Evolutionary conservation across 2,888 invertebrate genomes (phyloP).

Genomic region (Cremastobaeus sp.): DNA sequence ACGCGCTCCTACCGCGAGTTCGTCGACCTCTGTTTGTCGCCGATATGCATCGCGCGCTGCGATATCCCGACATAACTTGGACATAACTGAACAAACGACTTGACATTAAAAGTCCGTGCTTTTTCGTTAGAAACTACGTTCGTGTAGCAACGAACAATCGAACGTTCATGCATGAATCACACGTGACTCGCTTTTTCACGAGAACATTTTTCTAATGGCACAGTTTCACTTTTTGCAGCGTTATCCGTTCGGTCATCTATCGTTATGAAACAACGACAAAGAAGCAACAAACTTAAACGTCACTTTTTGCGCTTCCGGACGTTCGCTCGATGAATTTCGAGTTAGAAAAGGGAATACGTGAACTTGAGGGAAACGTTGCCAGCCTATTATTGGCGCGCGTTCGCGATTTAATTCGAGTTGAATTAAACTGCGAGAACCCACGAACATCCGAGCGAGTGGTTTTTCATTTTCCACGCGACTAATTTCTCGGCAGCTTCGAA

Average conservation of each 20-base stretch:
- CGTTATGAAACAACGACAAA: conserved; percentile 41
- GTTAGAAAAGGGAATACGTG: background rate
- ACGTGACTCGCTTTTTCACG: conserved; percentile 40
- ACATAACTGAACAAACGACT: conserved; percentile 37
- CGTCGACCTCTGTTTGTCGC: conserved; percentile 42
- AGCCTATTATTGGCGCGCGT: background rate
- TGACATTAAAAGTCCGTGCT: conserved; percentile 11
- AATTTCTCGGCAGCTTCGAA: no score
- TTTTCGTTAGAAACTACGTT: conserved; percentile 18
- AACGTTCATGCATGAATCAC: conserved; percentile 38
- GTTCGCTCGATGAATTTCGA: background rate
- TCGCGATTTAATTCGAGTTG: background rate
- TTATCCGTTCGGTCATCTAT: conserved; percentile 33
- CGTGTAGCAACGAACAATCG: conserved; percentile 33
- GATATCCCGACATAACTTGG: conserved; percentile 31
- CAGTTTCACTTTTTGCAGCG: conserved; percentile 39
- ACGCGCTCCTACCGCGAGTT: conserved; percentile 34
- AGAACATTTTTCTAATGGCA: conserved; percentile 27
- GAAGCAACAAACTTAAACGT: conserved; percentile 4
- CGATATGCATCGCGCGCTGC: conserved; percentile 32
- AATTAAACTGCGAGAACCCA: background rate
- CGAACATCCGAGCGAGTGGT: no score
- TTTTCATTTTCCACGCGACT: no score
- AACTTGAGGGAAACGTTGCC: background rate
- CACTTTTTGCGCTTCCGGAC: conserved; percentile 11